Conservation (phyloP, 1,140 invertebrate genomes). For the Andrena cerasifolii region DNA sequence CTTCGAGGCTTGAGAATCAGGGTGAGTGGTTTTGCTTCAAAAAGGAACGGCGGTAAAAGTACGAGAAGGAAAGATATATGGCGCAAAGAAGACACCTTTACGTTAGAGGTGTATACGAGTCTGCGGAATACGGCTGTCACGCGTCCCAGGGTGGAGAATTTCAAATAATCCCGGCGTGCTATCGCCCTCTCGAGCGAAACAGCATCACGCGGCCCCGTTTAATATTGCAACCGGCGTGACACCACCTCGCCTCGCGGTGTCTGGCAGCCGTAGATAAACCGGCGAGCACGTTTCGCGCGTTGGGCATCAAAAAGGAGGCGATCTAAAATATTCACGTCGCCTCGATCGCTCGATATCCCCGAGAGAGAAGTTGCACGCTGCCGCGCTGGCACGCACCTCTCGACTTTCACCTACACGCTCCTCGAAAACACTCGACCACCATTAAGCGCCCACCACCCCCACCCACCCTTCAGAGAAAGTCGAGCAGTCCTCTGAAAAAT, state of each 20-base stretch:
- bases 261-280: slow-evolving; percentile 42
- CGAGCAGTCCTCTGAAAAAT: slow-evolving; percentile 15
- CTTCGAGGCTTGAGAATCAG: too few relatives aligned
- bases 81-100: too few relatives aligned
- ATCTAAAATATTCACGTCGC: slow-evolving; percentile 52
- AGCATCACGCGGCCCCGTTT: slow-evolving; percentile 41
- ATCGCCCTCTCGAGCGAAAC: slow-evolving; percentile 15
- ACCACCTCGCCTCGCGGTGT: neutral
- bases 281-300: slow-evolving; percentile 16
- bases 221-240: slow-evolving; percentile 41
- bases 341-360: slow-evolving; percentile 48
- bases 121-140: slow-evolving; percentile 13
- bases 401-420: slow-evolving; percentile 45
- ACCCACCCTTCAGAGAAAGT: neutral
- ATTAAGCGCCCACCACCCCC: neutral
- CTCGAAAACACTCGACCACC: slow-evolving; percentile 50
- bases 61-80: neutral
- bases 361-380: neutral
- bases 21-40: too few relatives aligned
- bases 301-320: slow-evolving; percentile 32
- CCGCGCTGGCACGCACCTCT: slow-evolving; percentile 26
- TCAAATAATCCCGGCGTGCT: neutral
- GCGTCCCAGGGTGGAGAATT: slow-evolving; percentile 12
- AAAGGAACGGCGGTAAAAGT: too few relatives aligned
- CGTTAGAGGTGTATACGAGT: neutral